These are phyloP conservation scores for Apis florea DNA, from an alignment of 1,140 invertebrate genomes.

Conservation along the genomic window DNA sequence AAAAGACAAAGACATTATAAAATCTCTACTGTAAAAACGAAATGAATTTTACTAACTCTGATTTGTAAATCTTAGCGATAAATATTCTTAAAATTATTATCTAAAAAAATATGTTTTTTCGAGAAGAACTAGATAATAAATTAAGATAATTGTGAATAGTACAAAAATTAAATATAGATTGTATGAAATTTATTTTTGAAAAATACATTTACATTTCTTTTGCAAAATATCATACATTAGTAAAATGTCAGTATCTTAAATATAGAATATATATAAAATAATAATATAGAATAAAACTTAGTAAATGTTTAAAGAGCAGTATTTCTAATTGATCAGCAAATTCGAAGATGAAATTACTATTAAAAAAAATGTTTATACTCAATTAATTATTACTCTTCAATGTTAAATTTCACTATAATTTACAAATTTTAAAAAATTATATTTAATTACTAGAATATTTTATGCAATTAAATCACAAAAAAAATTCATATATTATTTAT, in stretches of 20 bases:
- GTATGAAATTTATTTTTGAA: conserved; percentile 33
- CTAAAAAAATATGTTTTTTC: neutral
- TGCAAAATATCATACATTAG: neutral
- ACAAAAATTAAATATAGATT: neutral
- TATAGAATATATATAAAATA: neutral
- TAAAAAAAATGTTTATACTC: neutral
- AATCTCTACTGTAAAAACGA: too few relatives aligned
- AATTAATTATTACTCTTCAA: neutral
- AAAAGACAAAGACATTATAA: too few relatives aligned
- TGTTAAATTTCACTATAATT: neutral
- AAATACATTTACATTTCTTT: conserved; percentile 41
- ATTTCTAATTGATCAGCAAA: neutral
- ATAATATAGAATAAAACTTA: neutral
- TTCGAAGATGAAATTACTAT: neutral
- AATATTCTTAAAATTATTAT: neutral
- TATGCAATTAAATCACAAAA: neutral
- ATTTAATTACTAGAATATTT: neutral
- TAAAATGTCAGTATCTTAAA: conserved; percentile 6
- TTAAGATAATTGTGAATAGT: neutral
- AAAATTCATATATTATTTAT: conserved; percentile 51
- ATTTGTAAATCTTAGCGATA: neutral
- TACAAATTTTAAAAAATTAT: conserved; percentile 11
- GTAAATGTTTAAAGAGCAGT: neutral
- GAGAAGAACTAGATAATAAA: neutral
- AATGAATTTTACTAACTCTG: too few relatives aligned